Evolutionary conservation across 2,797 vertebrate genomes (phyloP), one percentile per base, ranked within the genome.

Genomic region (Mastacembelus armatus): DNA sequence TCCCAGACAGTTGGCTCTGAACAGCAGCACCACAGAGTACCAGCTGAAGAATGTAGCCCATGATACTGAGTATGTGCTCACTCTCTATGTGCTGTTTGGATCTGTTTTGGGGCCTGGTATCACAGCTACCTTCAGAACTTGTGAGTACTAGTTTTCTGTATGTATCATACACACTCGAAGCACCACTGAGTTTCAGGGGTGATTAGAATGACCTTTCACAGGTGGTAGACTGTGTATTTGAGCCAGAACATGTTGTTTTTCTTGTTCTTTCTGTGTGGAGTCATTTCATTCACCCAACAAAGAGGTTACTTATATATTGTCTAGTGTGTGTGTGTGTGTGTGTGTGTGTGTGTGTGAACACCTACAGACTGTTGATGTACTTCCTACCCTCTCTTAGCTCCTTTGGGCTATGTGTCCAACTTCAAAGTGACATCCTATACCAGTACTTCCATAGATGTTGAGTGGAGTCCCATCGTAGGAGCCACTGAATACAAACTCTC

Each of bases 31-130:
- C 70, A 95, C 92, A 0, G 83, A 92, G 48, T 90, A 94, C 66
- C 88, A 83, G 1, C 86, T 96, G 65, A 94, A 83, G 64, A 91
- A 94, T 19, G 91, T 96, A 73, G 92, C 89, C 62, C 90, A 94
- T 3, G 94, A 96, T 64, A 96, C 96, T 0, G 95, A 96, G 85
- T 97, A 97, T 0, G 91, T 95, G 22, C 92, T 97, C 43, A 95
- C 95, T 0, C 91, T 97, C 14, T 96, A 96, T 0, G 96, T 97
- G 84, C 89, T 96, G 50, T 97, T 97, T 33, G 94, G 95, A 19
- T 88, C 92, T 0, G 77, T 88, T 5, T 93, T 94, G 18, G 96
- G 96, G 24, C 96, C 96, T 0, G 96, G 96, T 1, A 89, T 97
- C 89, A 90, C 92, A 0, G 94, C 93, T 10, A 96, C 96, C 19